These are phyloP conservation scores for Alcis repandata DNA, from an alignment of 2,888 invertebrate genomes.

Conservation along the genomic window DNA sequence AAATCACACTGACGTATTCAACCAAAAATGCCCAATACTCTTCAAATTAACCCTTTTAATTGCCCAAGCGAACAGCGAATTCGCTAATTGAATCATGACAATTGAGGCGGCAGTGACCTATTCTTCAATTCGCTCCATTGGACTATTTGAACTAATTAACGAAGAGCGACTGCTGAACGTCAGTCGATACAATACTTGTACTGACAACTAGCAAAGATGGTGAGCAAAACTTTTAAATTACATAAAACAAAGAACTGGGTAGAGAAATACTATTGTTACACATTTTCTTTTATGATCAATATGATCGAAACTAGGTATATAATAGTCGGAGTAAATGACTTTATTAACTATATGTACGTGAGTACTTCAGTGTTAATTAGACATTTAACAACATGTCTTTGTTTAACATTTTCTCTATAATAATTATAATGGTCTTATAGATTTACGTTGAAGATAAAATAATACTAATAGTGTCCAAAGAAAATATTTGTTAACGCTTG, in stretches of 20 bases:
- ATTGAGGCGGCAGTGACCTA: constrained; percentile 56
- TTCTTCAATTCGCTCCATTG: constrained; percentile 60
- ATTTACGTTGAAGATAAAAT: too few species aligned
- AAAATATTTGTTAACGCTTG: too few species aligned
- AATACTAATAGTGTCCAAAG: too few species aligned
- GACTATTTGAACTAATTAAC: constrained; percentile 52
- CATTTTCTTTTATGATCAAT: too few species aligned
- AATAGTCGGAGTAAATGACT: too few species aligned
- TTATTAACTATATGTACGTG: too few species aligned
- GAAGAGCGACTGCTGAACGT: constrained; percentile 24
- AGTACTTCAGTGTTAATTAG: too few species aligned
- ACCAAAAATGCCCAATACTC: constrained; percentile 5
- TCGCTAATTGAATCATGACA: constrained; percentile 62
- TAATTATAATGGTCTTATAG: too few species aligned
- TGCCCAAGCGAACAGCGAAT: constrained; percentile 35
- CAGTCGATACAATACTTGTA: constrained; percentile 15
- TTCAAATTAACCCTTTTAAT: constrained; percentile 23
- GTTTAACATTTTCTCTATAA: too few species aligned
- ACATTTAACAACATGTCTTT: too few species aligned
- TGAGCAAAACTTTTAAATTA: not conserved
- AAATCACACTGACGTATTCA: constrained; percentile 8
- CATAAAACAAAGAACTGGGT: not conserved
- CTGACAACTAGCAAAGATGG: not conserved
- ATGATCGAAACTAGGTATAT: too few species aligned
- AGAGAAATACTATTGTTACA: too few species aligned